These are phyloP conservation scores for Pardalotus punctatus DNA, from an alignment of 2,113 vertebrate genomes.

Conservation along the genomic window DNA sequence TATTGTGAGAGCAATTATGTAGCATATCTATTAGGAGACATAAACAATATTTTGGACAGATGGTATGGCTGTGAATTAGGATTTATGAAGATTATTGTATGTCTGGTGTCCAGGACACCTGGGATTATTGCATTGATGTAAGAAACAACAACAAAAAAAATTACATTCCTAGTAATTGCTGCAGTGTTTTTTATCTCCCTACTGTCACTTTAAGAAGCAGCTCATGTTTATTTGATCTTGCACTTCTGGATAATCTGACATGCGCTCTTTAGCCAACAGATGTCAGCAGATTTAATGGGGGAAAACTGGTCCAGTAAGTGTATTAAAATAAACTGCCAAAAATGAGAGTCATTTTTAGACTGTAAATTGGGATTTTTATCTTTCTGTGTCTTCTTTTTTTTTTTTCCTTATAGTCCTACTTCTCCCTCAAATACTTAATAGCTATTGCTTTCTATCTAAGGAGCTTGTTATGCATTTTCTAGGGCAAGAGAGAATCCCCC, in stretches of 20 bases:
- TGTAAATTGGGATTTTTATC: neutral
- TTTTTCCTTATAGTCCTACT: neutral
- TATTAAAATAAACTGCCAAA: constrained; percentile 18
- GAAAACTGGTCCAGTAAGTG: constrained; percentile 16
- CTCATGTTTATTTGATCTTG: constrained; percentile 36
- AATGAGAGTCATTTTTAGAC: neutral
- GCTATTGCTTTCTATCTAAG: neutral
- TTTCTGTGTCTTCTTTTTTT: neutral
- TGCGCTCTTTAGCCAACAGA: constrained; percentile 4
- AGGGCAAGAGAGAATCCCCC: constrained; percentile 4
- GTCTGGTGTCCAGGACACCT: constrained; percentile 56
- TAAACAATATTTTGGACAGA: constrained; percentile 72
- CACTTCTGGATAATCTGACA: constrained; percentile 21
- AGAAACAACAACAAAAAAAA: constrained; percentile 36
- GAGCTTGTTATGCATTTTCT: constrained; percentile 14
- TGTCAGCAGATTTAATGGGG: constrained; percentile 25
- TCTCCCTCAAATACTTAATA: neutral
- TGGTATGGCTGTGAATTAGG: constrained; percentile 67
- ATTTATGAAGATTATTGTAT: constrained; percentile 74
- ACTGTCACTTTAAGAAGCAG: constrained; percentile 48
- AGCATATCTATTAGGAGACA: constrained; percentile 39
- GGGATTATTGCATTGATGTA: constrained; percentile 61
- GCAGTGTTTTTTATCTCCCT: constrained; percentile 41
- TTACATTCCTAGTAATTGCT: constrained; percentile 37
- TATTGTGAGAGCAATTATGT: constrained; percentile 33